A percentile compares a stretch with the other conserved stretches of the same genome.
These are phyloP conservation scores for Oryctes rhinoceros DNA, from an alignment of 1,140 invertebrate genomes.

Conservation along the genomic window DNA sequence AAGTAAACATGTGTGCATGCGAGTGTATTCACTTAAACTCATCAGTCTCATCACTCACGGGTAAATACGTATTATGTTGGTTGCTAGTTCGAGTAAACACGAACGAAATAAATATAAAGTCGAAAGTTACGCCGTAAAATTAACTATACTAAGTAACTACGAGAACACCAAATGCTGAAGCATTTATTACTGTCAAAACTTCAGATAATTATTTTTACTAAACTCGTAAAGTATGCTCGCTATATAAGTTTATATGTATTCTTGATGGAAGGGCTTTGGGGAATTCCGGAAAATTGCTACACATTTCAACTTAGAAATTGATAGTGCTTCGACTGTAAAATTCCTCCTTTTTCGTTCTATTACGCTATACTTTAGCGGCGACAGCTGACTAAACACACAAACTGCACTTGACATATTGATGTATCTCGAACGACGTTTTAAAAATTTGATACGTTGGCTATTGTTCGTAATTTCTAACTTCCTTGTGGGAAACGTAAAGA, in stretches of 20 bases:
- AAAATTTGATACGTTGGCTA: too few relatives aligned
- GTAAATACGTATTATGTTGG: neutral
- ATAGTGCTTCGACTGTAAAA: neutral
- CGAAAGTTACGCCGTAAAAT: neutral
- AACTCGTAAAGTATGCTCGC: neutral
- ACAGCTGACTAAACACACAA: too few relatives aligned
- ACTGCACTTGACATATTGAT: too few relatives aligned
- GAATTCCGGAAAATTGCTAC: conserved; percentile 6
- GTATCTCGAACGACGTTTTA: too few relatives aligned
- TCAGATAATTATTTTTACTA: neutral
- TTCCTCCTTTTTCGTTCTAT: neutral
- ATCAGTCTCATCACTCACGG: neutral
- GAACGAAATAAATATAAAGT: neutral
- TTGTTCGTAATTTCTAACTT: too few relatives aligned
- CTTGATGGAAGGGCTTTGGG: neutral
- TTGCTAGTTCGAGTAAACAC: neutral
- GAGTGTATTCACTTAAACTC: too few relatives aligned
- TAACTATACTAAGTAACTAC: neutral
- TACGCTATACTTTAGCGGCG: too few relatives aligned
- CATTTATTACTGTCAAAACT: conserved; percentile 11
- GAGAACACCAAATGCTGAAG: neutral
- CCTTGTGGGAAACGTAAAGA: too few relatives aligned
- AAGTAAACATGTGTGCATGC: too few relatives aligned
- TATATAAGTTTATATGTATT: neutral
- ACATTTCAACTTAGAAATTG: conserved; percentile 9